These are phyloP conservation scores for Threskiornis aethiopicus DNA, from an alignment of 2,797 vertebrate genomes.

Conservation along the genomic window DNA sequence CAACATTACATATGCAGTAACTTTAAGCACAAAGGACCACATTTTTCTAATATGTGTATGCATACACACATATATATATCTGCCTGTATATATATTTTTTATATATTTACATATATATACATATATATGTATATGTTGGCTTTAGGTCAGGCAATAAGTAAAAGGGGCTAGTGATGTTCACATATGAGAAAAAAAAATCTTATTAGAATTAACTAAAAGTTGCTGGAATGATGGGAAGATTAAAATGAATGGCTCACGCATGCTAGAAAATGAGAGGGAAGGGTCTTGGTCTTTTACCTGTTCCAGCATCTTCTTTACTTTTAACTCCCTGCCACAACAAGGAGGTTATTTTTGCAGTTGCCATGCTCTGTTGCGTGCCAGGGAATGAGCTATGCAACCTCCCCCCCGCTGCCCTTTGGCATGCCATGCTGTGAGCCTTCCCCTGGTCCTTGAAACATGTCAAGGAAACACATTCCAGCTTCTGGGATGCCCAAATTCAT, in stretches of 20 bases:
- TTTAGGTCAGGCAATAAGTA: neutral
- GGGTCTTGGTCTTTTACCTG: neutral
- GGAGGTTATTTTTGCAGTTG: neutral
- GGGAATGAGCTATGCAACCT: neutral
- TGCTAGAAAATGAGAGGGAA: neutral
- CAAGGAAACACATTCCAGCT: neutral
- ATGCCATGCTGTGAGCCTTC: neutral
- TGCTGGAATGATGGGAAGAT: neutral
- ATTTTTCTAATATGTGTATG: neutral
- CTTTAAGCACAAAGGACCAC: neutral
- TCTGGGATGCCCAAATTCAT: neutral
- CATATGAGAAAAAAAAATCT: neutral
- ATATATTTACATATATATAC: no score
- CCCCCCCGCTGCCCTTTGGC: neutral
- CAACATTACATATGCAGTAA: neutral
- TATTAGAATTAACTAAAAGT: neutral
- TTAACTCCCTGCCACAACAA: neutral
- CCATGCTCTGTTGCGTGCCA: neutral
- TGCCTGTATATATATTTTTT: fast-evolving
- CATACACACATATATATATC: neutral
- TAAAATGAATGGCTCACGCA: neutral
- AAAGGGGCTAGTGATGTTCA: neutral
- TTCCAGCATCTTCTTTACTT: neutral
- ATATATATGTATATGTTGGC: no score
- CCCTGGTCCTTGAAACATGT: neutral